These are phyloP conservation scores for Pseudomyrmex cubaensis DNA, from an alignment of 1,140 invertebrate genomes.

Conservation along the genomic window DNA sequence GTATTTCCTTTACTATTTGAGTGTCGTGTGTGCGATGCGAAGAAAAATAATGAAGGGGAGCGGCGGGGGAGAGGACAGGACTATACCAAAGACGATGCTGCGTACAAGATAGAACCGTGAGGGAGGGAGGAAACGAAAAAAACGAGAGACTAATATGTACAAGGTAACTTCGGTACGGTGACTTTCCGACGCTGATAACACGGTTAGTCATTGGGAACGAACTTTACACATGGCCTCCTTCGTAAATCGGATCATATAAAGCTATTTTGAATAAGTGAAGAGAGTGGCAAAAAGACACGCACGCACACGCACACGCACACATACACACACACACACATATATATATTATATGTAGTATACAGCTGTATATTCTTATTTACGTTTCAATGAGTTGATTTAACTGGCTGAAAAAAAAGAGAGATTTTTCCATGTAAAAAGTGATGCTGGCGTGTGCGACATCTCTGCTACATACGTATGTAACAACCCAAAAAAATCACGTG, in stretches of 20 bases:
- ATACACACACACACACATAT: neutral
- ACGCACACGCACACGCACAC: conserved; percentile 4
- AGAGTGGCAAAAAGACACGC: conserved; percentile 32
- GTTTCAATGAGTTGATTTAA: conserved; percentile 55
- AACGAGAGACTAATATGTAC: conserved; percentile 65
- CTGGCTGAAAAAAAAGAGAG: conserved; percentile 49
- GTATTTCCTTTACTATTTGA: conserved; percentile 22
- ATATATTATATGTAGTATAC: conserved; percentile 52
- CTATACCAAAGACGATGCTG: conserved; percentile 10
- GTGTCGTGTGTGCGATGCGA: conserved; percentile 37
- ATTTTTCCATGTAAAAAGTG: conserved; percentile 67
- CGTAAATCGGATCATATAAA: conserved; percentile 60
- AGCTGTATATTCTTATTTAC: conserved; percentile 44
- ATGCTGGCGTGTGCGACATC: conserved; percentile 31
- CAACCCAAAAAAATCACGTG: conserved; percentile 20
- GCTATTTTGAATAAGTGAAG: conserved; percentile 19
- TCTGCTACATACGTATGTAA: conserved; percentile 32
- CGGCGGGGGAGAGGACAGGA: neutral
- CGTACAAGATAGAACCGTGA: neutral
- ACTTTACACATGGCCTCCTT: conserved; percentile 63
- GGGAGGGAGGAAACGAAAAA: conserved; percentile 29
- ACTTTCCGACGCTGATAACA: conserved; percentile 61
- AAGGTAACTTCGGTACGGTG: conserved; percentile 60
- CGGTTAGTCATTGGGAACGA: conserved; percentile 58
- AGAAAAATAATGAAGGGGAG: conserved; percentile 42